Percentiles rank a stretch among this genome's conserved stretches.
Evolutionary conservation across 1,140 invertebrate species (phyloP).

Genomic region (Heliconius nattereri): DNA sequence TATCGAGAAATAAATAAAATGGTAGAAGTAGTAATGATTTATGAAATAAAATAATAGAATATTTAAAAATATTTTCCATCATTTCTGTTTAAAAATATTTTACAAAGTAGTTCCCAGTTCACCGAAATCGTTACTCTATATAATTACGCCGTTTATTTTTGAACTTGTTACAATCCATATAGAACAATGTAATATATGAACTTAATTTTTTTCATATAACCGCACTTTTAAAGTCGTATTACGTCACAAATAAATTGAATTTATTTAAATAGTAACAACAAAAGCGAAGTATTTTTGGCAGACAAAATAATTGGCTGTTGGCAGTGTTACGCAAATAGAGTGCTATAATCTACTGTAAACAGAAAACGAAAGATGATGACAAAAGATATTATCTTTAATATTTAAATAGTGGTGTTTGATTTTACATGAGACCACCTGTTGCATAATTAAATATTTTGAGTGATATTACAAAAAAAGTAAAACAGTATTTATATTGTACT

Average conservation of each 20-base stretch:
- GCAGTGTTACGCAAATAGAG: constrained; percentile 15
- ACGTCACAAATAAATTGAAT: constrained; percentile 20
- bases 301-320: constrained; percentile 32
- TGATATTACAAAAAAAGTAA: background rate
- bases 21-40: constrained; percentile 2
- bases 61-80: background rate
- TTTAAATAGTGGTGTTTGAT: background rate
- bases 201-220: background rate
- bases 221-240: background rate
- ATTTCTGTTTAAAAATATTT: background rate
- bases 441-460: background rate
- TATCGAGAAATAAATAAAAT: constrained; percentile 41
- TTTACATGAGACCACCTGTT: background rate
- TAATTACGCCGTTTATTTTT: background rate
- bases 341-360: constrained; percentile 26
- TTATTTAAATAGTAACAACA: constrained; percentile 24
- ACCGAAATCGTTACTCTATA: background rate
- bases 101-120: background rate
- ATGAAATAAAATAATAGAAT: background rate
- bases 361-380: constrained; percentile 16
- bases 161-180: background rate
- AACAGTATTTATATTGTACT: background rate
- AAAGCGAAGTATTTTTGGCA: constrained; percentile 34
- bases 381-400: background rate
- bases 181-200: background rate